phyloP scores from a whole-genome alignment of 1,140 invertebrate genomes.

The Lasaia peninsularis region DNA sequence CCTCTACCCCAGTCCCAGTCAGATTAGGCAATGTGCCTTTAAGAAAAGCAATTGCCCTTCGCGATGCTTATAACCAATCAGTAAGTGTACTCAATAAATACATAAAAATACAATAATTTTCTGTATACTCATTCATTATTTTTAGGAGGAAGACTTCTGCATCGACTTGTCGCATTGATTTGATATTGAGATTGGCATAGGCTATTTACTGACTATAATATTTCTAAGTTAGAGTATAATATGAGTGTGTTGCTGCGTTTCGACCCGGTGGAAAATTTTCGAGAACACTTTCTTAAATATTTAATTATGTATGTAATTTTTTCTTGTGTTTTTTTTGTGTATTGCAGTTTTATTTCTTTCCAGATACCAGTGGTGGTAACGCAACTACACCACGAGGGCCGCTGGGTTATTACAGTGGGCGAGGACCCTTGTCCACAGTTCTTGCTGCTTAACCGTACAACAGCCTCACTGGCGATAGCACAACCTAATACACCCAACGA shows the following conservation, averaged over 20 bases:
- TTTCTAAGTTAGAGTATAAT: no score
- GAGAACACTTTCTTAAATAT: no score
- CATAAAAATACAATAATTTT: no score
- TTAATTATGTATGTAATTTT: no score
- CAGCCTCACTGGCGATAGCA: slow-evolving; percentile 29
- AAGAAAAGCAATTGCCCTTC: slow-evolving; percentile 37
- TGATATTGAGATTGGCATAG: no score
- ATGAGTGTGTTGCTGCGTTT: no score
- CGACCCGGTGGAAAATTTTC: no score
- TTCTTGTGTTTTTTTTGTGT: no score
- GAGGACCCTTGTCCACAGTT: slow-evolving; percentile 54
- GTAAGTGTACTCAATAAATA: slow-evolving; percentile 33
- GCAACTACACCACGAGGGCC: slow-evolving; percentile 45
- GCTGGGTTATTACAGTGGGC: slow-evolving; percentile 45
- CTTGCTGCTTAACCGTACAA: slow-evolving; percentile 42
- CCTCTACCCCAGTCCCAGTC: slow-evolving; percentile 30
- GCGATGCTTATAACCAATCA: slow-evolving; percentile 24
- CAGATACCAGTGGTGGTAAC: slow-evolving; percentile 49
- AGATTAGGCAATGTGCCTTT: slow-evolving; percentile 28
- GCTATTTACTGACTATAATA: no score
- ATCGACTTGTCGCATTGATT: no score
- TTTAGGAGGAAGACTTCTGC: no score
- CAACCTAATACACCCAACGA: slow-evolving; percentile 29
- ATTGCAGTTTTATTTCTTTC: not conserved
- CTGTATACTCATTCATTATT: no score